These are phyloP conservation scores for Coelopa frigida DNA, from an alignment of 1,140 invertebrate genomes.

Conservation along the genomic window DNA sequence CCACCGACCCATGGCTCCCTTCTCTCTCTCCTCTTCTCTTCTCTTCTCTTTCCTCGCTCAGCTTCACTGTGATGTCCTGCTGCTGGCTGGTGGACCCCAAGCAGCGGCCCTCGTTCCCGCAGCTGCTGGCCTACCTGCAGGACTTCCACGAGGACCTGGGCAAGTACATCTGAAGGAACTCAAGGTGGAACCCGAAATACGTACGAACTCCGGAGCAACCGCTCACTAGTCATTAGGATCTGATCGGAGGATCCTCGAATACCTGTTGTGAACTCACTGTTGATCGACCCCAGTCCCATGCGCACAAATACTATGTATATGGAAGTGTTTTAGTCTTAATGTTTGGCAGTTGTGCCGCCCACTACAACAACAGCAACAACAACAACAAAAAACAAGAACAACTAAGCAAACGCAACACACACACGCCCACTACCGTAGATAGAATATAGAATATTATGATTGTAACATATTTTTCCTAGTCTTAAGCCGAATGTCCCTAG, in stretches of 20 bases:
- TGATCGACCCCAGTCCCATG: conserved; percentile 10
- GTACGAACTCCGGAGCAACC: not conserved
- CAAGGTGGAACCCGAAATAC: not conserved
- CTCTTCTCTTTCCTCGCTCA: conserved; percentile 43
- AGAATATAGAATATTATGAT: too few species aligned
- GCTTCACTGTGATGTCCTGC: conserved; percentile 84
- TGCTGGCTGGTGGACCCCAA: conserved; percentile 77
- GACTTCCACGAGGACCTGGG: conserved; percentile 80
- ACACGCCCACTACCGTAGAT: conserved; percentile 1
- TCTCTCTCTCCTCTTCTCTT: not conserved
- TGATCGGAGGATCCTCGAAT: not conserved
- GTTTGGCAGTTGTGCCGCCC: conserved; percentile 15
- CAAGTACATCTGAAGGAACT: conserved; percentile 63
- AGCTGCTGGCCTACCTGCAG: conserved; percentile 77
- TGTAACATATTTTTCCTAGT: too few species aligned
- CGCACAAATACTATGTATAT: conserved; percentile 1
- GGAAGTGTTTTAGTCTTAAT: conserved; percentile 9
- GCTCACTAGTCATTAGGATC: not conserved
- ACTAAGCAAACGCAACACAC: conserved; percentile 2
- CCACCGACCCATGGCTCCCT: not conserved
- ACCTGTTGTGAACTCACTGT: not conserved
- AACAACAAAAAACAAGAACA: conserved; percentile 9
- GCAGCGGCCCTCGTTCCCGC: conserved; percentile 75
- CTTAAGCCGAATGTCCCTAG: too few species aligned
- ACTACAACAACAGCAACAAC: conserved; percentile 15